phyloP scores from a whole-genome alignment of 2,113 vertebrate species.

The Oncorhynchus kisutch region DNA sequence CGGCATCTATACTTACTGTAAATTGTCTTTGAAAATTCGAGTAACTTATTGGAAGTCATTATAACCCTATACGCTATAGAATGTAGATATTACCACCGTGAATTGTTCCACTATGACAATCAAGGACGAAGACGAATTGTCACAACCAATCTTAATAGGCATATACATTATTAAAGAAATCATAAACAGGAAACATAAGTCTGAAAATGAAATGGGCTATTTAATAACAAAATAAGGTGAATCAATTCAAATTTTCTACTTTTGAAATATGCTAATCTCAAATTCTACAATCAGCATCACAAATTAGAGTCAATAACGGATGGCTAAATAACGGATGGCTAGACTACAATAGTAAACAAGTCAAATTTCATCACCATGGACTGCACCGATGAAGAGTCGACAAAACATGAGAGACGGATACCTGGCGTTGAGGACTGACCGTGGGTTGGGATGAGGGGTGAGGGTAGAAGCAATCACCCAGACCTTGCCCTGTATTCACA shows the following conservation, averaged over 20 bases:
- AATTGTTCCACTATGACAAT: not conserved
- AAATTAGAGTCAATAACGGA: not conserved
- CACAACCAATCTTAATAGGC: too few relatives aligned
- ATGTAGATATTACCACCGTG: too few relatives aligned
- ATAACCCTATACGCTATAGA: too few relatives aligned
- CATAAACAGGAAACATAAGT: not conserved
- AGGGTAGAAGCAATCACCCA: too few relatives aligned
- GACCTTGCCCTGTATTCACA: too few relatives aligned
- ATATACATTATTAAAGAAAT: not conserved
- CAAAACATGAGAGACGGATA: not conserved
- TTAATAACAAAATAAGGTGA: too few relatives aligned
- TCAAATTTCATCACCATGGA: conserved; percentile 72
- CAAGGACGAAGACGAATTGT: too few relatives aligned
- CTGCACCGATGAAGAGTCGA: conserved; percentile 50
- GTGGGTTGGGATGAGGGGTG: not conserved
- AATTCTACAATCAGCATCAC: not conserved
- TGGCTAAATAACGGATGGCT: not conserved
- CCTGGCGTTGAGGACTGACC: not conserved
- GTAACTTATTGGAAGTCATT: conserved; percentile 21
- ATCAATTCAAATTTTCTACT: too few relatives aligned
- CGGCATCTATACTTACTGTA: conserved; percentile 54
- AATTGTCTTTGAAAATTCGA: conserved; percentile 51
- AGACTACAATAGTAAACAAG: not conserved
- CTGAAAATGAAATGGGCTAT: too few relatives aligned
- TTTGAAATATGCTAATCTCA: too few relatives aligned